Evolutionary conservation across 2,113 vertebrate species (phyloP), one percentile per base, ranked within the genome.

Genomic region (Galeopterus variegatus): DNA sequence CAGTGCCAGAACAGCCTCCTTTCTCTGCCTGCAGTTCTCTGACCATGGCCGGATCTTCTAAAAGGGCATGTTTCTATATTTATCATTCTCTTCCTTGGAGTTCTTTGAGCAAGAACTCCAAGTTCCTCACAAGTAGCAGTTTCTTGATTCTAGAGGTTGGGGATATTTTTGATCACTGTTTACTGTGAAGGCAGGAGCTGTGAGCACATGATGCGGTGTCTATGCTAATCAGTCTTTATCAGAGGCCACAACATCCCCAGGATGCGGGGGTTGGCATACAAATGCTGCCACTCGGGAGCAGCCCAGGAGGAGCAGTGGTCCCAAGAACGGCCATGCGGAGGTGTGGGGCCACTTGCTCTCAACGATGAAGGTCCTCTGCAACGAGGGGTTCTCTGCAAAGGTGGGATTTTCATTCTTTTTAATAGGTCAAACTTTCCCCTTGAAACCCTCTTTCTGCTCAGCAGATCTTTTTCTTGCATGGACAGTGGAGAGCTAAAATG

Each of bases 61-160:
- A 95, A 94, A 96, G 90, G 80, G 36, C 65, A 95, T 0, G 9
- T 73, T 92, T 93, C 95, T 92, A 90, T 95, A 92, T 97, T 93
- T 95, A 92, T 83, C 31, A 5, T 72, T 67, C 58, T 92, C 52
- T 11, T 93, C 56, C 56, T 86, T 1, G 0, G 56, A 82, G 84
- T 75, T 96, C 88, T 90, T 93, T 56, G 17, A 83, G 85, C 28
- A 56, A 81, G 88, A 88, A 82, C 91, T 54, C 52, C 1, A 9
- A 75, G 91, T 54, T 96, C 56, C 77, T 83, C 12, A 14, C 6
- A 83, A 67, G 28, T 79, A 80, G 79, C 45, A 10, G 64, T 48
- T 83, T 67, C 69, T 89, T 19, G 77, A 73, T 15, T 90, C 73
- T 64, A 28, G 86, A 76, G 14, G 2, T 77, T 41, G 36, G 62